Percentiles rank a stretch among this genome's conserved stretches.
Conservation (phyloP, 2,797 vertebrate genomes). For the Oryzias dopingdopingensis region DNA sequence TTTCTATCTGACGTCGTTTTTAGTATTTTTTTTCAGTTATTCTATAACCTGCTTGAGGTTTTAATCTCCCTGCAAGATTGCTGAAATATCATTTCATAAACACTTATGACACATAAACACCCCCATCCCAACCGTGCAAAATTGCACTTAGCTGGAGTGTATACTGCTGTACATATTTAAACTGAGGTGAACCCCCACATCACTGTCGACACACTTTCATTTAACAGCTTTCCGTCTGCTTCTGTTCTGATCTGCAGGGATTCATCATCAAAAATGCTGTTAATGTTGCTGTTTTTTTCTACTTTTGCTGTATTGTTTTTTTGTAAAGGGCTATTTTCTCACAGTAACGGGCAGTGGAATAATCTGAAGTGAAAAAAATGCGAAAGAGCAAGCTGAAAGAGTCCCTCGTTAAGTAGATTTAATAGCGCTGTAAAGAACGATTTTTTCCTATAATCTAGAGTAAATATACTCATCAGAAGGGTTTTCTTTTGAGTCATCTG, state of each 20-base stretch:
- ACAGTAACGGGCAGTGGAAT: too few species aligned
- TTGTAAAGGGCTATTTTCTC: too few species aligned
- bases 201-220: not conserved
- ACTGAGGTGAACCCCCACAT: not conserved
- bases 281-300: conserved; percentile 22
- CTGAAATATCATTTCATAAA: conserved; percentile 50
- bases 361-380: too few species aligned
- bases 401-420: too few species aligned
- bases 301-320: not conserved
- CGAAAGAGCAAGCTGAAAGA: too few species aligned
- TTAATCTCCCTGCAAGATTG: conserved; percentile 44
- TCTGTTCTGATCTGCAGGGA: not conserved
- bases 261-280: conserved; percentile 5
- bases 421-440: too few species aligned
- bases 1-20: not conserved
- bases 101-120: conserved; percentile 26
- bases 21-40: conserved; percentile 9
- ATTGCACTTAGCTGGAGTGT: conserved; percentile 22
- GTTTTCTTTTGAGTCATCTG: too few species aligned
- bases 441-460: too few species aligned
- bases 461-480: too few species aligned
- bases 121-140: conserved; percentile 17
- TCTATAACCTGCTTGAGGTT: conserved; percentile 8
- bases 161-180: conserved; percentile 10
- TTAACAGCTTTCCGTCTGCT: not conserved